Percentiles rank a stretch among this genome's conserved stretches.
Conservation (phyloP, 2,797 vertebrate species). For the Pseudochirops corinnae region DNA sequence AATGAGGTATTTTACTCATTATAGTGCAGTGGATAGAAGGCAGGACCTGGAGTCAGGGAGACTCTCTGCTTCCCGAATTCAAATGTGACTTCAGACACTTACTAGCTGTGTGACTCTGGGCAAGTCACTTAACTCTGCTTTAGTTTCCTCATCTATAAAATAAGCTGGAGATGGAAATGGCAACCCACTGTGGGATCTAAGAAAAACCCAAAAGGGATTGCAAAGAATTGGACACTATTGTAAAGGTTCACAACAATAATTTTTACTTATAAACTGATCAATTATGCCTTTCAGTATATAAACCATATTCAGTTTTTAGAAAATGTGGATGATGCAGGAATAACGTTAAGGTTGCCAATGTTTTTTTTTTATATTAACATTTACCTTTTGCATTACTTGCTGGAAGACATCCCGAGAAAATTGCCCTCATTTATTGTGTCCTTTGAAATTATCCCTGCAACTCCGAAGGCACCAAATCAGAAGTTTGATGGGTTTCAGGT, state of each 20-base stretch:
- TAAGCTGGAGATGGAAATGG: background rate
- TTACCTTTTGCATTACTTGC: background rate
- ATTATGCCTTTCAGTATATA: constrained; percentile 47
- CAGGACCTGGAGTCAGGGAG: background rate
- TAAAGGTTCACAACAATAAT: background rate
- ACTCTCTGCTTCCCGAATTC: background rate
- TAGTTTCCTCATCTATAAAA: background rate
- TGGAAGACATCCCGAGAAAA: constrained; percentile 13
- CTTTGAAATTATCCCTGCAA: constrained; percentile 5
- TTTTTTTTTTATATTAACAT: constrained; percentile 28
- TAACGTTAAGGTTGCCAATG: background rate
- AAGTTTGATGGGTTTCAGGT: constrained; percentile 22
- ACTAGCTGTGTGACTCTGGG: background rate
- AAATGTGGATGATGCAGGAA: background rate
- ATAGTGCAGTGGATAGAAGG: background rate
- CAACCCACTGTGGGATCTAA: background rate
- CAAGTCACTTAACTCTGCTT: background rate
- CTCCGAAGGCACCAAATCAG: background rate
- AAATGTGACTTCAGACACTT: background rate
- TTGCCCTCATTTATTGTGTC: background rate
- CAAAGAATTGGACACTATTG: background rate
- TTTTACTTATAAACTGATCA: background rate
- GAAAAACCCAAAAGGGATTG: background rate
- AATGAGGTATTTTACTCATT: background rate
- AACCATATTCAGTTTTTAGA: constrained; percentile 6